These are phyloP conservation scores for Conus betulinus DNA, from an alignment of 1,140 invertebrate species.

Conservation along the genomic window DNA sequence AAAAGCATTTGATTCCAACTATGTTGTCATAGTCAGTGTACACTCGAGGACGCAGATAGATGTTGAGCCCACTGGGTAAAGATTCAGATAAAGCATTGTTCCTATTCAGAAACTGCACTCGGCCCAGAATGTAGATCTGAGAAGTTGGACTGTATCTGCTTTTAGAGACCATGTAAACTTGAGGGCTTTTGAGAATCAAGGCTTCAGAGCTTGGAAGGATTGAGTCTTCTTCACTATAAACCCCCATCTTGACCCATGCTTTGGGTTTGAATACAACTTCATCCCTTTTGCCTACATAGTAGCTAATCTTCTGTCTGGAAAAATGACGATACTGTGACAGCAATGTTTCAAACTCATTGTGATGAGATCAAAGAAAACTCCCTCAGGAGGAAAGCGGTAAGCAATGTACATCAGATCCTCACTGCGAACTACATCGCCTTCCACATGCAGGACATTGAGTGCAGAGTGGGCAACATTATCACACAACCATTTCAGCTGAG, in stretches of 20 bases:
- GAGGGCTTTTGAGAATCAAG: constrained; percentile 60
- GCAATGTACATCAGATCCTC: constrained; percentile 67
- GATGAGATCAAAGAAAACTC: constrained; percentile 65
- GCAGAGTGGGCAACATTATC: constrained; percentile 58
- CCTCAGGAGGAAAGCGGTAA: constrained; percentile 65
- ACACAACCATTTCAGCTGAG: constrained; percentile 73
- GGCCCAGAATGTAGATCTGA: constrained; percentile 57
- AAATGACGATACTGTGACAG: constrained; percentile 60
- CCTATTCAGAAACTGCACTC: constrained; percentile 67
- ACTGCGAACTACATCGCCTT: constrained; percentile 49
- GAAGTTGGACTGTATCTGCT: constrained; percentile 59
- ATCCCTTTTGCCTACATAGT: constrained; percentile 62
- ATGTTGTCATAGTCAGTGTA: constrained; percentile 68
- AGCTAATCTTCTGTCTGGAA: constrained; percentile 58
- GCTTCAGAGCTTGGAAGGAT: constrained; percentile 68
- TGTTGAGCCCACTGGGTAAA: constrained; percentile 64
- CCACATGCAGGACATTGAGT: constrained; percentile 58
- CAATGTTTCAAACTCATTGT: constrained; percentile 51
- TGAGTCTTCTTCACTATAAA: constrained; percentile 66
- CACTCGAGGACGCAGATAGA: constrained; percentile 59
- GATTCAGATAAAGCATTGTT: constrained; percentile 51
- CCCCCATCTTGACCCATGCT: constrained; percentile 71
- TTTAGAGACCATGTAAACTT: constrained; percentile 67
- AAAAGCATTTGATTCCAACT: constrained; percentile 66
- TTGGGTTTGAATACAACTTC: constrained; percentile 63